phyloP scores from a whole-genome alignment of 2,888 invertebrate species.

The Hanleya hanleyi region DNA sequence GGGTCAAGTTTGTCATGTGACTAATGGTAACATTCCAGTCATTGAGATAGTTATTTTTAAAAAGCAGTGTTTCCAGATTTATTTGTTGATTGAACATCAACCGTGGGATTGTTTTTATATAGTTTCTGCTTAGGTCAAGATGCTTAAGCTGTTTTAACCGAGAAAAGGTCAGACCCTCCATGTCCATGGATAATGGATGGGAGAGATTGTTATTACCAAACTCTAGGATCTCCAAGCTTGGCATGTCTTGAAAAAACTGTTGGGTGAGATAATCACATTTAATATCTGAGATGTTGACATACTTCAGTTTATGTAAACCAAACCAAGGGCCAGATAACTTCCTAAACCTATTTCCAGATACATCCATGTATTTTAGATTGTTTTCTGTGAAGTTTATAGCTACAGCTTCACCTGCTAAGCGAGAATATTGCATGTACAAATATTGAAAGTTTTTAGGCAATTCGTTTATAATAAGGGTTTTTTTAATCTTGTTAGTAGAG shows the following conservation, averaged over 20 bases:
- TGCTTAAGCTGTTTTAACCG: not conserved
- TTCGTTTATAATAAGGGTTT: too few species aligned
- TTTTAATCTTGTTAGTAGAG: too few species aligned
- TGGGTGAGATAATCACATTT: not conserved
- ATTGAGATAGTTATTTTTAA: not conserved
- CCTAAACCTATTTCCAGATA: too few species aligned
- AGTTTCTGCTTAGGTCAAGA: constrained; percentile 5
- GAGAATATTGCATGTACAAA: too few species aligned
- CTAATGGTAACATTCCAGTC: not conserved
- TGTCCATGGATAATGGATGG: not conserved
- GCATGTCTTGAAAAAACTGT: constrained; percentile 8
- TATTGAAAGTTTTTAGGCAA: too few species aligned
- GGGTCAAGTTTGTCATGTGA: constrained; percentile 4
- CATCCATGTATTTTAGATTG: too few species aligned
- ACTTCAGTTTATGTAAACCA: constrained; percentile 15
- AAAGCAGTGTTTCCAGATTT: not conserved
- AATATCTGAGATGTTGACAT: constrained; percentile 15
- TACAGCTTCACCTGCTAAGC: too few species aligned
- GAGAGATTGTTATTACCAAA: constrained; percentile 9
- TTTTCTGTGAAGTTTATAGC: too few species aligned
- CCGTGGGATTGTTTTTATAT: constrained; percentile 3
- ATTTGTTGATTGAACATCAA: not conserved
- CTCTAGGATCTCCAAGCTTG: not conserved
- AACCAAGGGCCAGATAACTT: constrained; percentile 4
- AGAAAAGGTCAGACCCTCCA: constrained; percentile 3